Evolutionary conservation across 2,797 vertebrate genomes (phyloP).

Genomic region (Danio tinwini): DNA sequence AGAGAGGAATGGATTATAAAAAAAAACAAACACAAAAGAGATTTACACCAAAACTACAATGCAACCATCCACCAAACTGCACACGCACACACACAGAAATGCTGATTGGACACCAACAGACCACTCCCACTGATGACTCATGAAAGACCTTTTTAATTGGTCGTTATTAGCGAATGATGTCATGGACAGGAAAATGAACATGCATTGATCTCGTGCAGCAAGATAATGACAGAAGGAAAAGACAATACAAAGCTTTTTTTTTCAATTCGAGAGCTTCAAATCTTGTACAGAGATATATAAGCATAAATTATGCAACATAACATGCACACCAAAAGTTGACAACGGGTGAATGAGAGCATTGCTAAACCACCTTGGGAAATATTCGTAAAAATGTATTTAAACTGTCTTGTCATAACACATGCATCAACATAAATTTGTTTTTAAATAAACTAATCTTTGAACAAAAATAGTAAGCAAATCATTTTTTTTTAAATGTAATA

Average conservation of each 20-base stretch:
- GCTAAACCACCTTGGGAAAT: slow-evolving; percentile 23
- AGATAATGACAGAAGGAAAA: slow-evolving; percentile 47
- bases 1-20: slow-evolving; percentile 66
- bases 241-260: slow-evolving; percentile 42
- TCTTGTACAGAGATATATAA: slow-evolving; percentile 19
- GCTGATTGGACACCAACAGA: slow-evolving; percentile 49
- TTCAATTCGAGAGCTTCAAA: slow-evolving; percentile 36
- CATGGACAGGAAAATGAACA: slow-evolving; percentile 51
- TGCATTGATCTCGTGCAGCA: slow-evolving; percentile 55
- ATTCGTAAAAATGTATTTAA: too few relatives aligned
- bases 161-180: slow-evolving; percentile 40
- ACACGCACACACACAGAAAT: slow-evolving; percentile 22
- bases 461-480: background rate
- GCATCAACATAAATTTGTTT: background rate
- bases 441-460: background rate
- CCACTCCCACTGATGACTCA: slow-evolving; percentile 43
- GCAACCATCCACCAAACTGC: slow-evolving; percentile 30
- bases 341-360: background rate
- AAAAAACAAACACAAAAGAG: slow-evolving; percentile 62
- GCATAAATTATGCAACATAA: slow-evolving; percentile 22
- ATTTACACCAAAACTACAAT: slow-evolving; percentile 48
- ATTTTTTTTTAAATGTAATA: background rate
- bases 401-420: background rate
- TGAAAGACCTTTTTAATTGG: slow-evolving; percentile 47
- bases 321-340: slow-evolving; percentile 38